A percentile compares a stretch with the other conserved stretches of the same genome.
Evolutionary conservation across 2,888 invertebrate species (phyloP).

Genomic region (Arrhopalites spinosus): DNA sequence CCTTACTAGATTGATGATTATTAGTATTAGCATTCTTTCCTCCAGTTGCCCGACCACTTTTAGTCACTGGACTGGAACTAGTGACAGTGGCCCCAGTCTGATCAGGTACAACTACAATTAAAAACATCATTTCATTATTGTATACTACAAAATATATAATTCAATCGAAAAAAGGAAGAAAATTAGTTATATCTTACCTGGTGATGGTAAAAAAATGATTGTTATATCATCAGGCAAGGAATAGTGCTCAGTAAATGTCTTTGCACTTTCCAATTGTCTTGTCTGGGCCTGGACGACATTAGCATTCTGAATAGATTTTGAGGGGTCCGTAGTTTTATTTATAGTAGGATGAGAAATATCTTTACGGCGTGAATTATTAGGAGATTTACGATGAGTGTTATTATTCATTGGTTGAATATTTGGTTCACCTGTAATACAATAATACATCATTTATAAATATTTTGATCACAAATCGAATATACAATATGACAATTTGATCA

Average conservation of each 20-base stretch:
- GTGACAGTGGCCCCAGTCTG: neutral
- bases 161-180: no score
- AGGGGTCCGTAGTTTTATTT: constrained; percentile 47
- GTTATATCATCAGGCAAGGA: constrained; percentile 56
- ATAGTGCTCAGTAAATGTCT: constrained; percentile 56
- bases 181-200: no score
- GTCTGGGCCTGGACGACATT: constrained; percentile 39
- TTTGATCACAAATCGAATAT: no score
- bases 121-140: no score
- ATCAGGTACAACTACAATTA: constrained; percentile 33
- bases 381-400: neutral
- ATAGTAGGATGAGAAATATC: constrained; percentile 13
- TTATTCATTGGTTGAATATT: neutral
- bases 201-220: constrained; percentile 54
- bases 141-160: no score
- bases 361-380: constrained; percentile 16
- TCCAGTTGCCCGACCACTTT: neutral
- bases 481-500: no score
- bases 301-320: constrained; percentile 41
- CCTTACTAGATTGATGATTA: neutral
- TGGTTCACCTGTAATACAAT: neutral
- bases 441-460: no score
- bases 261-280: constrained; percentile 52
- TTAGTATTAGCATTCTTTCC: neutral
- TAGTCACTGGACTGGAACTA: neutral